Percentiles rank a stretch among this genome's conserved stretches.
Evolutionary conservation across 2,113 vertebrate genomes (phyloP).

Genomic region (Ailurus styani): DNA sequence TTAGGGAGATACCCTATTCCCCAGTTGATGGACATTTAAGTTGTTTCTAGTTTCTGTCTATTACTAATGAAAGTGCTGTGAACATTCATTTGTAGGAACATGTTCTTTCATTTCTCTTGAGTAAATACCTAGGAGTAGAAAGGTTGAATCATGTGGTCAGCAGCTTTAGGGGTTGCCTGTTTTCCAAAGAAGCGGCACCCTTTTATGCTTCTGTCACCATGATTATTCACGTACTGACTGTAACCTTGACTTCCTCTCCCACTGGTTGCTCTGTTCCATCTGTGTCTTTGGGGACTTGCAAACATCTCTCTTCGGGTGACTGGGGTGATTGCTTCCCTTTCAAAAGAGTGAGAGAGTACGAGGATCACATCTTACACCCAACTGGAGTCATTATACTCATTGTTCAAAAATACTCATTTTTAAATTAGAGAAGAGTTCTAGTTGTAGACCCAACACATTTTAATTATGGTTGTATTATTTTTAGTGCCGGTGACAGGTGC

Average conservation of each 20-base stretch:
- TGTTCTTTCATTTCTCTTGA: not conserved
- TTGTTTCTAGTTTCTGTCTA: not conserved
- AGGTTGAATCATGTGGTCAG: not conserved
- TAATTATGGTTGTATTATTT: not conserved
- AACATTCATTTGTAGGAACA: not conserved
- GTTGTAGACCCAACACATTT: not conserved
- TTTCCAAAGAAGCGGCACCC: not conserved
- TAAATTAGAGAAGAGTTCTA: not conserved
- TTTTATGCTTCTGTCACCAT: not conserved
- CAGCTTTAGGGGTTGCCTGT: not conserved
- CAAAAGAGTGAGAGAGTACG: not conserved
- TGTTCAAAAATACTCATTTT: not conserved
- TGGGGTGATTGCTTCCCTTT: not conserved
- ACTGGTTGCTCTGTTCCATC: not conserved
- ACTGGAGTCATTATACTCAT: not conserved
- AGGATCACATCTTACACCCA: not conserved
- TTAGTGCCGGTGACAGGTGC: constrained; percentile 6
- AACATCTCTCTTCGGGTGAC: not conserved
- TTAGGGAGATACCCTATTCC: not conserved
- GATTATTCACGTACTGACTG: not conserved
- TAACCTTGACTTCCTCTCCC: not conserved
- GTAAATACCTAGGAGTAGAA: not conserved
- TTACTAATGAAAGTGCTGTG: not conserved
- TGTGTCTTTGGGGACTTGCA: not conserved
- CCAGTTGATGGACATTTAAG: not conserved